A percentile compares a stretch with the other conserved stretches of the same genome.
These are phyloP conservation scores for Anolis sagrei DNA, from an alignment of 2,113 vertebrate species.

Conservation along the genomic window DNA sequence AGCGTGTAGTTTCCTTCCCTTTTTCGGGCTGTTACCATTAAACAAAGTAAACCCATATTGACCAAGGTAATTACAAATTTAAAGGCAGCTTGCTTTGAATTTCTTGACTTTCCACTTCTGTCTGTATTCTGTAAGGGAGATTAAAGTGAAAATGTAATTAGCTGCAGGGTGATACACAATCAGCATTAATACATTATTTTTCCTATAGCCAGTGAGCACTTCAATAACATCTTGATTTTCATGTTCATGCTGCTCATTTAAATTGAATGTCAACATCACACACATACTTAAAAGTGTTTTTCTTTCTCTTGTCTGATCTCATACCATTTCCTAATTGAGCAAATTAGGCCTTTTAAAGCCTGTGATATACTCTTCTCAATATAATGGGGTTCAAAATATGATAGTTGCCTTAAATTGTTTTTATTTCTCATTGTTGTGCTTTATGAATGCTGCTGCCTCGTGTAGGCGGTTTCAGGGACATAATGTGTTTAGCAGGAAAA, in stretches of 20 bases:
- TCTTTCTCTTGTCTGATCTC: conserved; percentile 32
- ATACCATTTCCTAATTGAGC: conserved; percentile 86
- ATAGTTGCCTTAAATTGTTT: not conserved
- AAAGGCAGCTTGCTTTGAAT: not conserved
- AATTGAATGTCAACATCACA: not conserved
- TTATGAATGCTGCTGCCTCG: not conserved
- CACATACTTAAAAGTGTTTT: conserved; percentile 23
- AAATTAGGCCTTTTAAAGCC: conserved; percentile 92
- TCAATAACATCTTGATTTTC: not conserved
- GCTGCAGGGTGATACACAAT: conserved; percentile 54
- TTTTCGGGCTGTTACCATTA: not conserved
- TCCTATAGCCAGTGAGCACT: conserved; percentile 21
- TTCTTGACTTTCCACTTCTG: not conserved
- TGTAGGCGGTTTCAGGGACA: not conserved
- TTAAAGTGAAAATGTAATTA: conserved; percentile 54
- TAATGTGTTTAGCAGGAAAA: not conserved
- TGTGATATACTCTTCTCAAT: conserved; percentile 91
- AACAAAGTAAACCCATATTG: not conserved
- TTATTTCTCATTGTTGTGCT: not conserved
- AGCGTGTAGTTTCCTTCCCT: not conserved
- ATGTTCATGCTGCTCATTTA: not conserved
- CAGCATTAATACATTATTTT: conserved; percentile 56
- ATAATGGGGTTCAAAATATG: conserved; percentile 76
- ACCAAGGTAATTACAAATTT: not conserved
- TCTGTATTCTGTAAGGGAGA: not conserved